Evolutionary conservation across 2,113 vertebrate genomes (phyloP), one percentile per base, ranked within the genome.

Genomic region (Spheniscus mendiculus): DNA sequence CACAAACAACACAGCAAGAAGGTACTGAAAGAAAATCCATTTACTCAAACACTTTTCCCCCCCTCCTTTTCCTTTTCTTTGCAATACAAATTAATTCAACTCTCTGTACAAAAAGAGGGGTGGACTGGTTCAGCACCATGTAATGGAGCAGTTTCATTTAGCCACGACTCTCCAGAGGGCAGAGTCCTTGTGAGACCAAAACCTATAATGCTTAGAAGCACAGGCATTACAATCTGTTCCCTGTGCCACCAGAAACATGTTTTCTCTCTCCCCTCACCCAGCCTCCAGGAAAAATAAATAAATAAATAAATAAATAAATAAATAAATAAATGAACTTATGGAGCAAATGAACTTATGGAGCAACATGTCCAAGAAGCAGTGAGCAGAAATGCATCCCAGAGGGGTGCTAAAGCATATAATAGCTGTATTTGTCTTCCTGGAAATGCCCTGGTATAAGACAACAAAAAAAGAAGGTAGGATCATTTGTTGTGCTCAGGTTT

Each of bases 401-500:
- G 92, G 90, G 65, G 85, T 83, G 82, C 94, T 97, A 94, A 96
- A 93, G 73, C 38, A 69, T 77, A 38, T 88, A 97, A 94, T 95
- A 93, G 88, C 83, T 86, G 45, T 63, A 95, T 97, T 95, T 96
- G 59, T 97, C 95, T 96, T 96, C 83, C 85, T 95, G 47, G 80
- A 89, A 90, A 93, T 84, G 79, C 52, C 82, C 53, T 76, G 52
- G 61, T 84, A 84, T 69, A 83, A 90, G 84, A 70, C 45, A 88
- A 90, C 71, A 88, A 50, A 95, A 77, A 77, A 62, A 44, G 42
- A 58, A 82, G 58, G 71, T 30, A 61, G 83, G 63, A 74, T 71
- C 70, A 78, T 96, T 96, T 90, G 59, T 95, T 73, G 92, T 83
- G 71, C 62, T 92, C 36, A 55, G 66, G 70, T 91, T 94, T 93